These are phyloP conservation scores for Chiridota heheva DNA, from an alignment of 35 echinoderm and acorn worm species.

Conservation along the genomic window DNA sequence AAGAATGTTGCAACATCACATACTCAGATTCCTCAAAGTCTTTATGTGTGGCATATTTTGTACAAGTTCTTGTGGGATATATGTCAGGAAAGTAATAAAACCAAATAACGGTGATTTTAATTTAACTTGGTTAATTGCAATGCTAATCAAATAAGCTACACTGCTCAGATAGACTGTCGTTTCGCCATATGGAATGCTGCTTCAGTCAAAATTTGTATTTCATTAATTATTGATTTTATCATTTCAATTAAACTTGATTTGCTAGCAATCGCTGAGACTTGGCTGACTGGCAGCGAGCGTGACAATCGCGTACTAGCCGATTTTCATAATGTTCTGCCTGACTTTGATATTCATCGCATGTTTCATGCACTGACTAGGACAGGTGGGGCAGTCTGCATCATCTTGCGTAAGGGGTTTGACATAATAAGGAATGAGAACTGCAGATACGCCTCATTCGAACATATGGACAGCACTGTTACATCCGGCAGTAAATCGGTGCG, in stretches of 20 bases:
- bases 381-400: constrained; percentile 55
- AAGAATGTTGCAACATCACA: no score
- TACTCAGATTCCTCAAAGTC: no score
- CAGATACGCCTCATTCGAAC: constrained; percentile 43
- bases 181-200: constrained; percentile 47
- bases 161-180: no score
- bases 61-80: no score
- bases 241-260: constrained; percentile 37
- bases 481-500: constrained; percentile 5
- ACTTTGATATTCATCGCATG: no score
- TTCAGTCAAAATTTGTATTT: constrained; percentile 38
- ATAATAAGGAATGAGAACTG: constrained; percentile 16
- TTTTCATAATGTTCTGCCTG: constrained; percentile 27
- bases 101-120: no score
- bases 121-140: no score
- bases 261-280: constrained; percentile 64
- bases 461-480: constrained; percentile 30
- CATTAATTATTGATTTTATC: constrained; percentile 42
- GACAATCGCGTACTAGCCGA: constrained; percentile 46
- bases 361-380: constrained; percentile 4
- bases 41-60: no score
- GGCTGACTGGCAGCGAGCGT: constrained; percentile 31
- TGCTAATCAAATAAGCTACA: no score
- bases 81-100: no score
- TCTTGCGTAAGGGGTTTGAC: constrained; percentile 45